Conservation (phyloP, 1,140 invertebrate genomes). For the Drosophila tristis region DNA sequence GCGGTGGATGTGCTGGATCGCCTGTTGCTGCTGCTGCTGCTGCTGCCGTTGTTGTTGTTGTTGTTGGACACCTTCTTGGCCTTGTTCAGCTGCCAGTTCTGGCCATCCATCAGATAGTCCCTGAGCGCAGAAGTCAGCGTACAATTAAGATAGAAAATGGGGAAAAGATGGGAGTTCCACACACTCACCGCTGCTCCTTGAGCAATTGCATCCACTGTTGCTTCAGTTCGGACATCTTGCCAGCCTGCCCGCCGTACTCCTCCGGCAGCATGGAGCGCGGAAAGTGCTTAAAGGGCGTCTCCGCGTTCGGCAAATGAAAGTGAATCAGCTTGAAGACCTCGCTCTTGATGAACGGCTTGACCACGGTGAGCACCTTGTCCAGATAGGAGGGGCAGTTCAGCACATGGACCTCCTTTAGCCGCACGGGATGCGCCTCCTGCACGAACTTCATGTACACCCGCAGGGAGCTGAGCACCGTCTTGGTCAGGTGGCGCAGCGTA, state of each 20-base stretch:
- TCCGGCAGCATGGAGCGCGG: conserved; percentile 87
- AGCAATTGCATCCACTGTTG: conserved; percentile 85
- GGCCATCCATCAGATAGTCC: conserved; percentile 65
- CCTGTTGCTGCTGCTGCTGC: not conserved
- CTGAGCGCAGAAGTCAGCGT: conserved; percentile 12
- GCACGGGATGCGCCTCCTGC: conserved; percentile 90
- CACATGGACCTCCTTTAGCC: conserved; percentile 90
- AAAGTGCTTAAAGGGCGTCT: conserved; percentile 87
- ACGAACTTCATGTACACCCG: conserved; percentile 89
- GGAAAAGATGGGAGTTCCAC: not conserved
- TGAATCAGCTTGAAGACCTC: conserved; percentile 86
- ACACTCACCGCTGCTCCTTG: conserved; percentile 66
- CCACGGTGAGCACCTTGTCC: conserved; percentile 87
- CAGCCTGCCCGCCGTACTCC: conserved; percentile 88
- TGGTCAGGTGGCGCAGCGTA: conserved; percentile 87
- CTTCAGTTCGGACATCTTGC: conserved; percentile 86
- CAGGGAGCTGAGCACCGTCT: conserved; percentile 87
- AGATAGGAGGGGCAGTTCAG: conserved; percentile 88
- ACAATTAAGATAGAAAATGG: not conserved
- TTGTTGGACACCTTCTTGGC: conserved; percentile 46
- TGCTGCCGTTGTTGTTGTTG: no score
- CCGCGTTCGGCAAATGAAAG: conserved; percentile 87
- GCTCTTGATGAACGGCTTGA: conserved; percentile 88
- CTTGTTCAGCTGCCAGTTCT: conserved; percentile 70
- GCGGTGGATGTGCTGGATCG: not conserved